Evolutionary conservation across 2,113 vertebrate genomes (phyloP).

Genomic region (Bubalus kerabau): DNA sequence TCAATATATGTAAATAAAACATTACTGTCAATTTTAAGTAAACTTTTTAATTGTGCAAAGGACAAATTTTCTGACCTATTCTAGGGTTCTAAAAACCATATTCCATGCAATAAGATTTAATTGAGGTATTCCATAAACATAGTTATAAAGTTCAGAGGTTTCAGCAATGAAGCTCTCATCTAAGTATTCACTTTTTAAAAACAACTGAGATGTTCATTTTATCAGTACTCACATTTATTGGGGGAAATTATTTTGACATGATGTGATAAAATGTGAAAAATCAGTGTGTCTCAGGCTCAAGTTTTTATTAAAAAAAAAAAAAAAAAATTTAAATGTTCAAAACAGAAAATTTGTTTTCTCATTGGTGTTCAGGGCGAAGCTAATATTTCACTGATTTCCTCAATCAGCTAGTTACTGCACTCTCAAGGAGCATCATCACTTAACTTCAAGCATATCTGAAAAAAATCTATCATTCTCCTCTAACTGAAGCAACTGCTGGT

Average conservation of each 20-base stretch:
- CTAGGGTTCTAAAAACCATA: constrained; percentile 20
- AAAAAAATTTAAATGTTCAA: constrained; percentile 21
- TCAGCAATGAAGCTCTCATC: constrained; percentile 17
- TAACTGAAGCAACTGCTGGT: background rate
- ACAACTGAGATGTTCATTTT: constrained; percentile 12
- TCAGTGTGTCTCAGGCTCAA: constrained; percentile 52
- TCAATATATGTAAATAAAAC: constrained; percentile 64
- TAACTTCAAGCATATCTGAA: background rate
- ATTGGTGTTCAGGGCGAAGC: background rate
- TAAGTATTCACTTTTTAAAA: constrained; percentile 42
- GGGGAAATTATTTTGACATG: constrained; percentile 24
- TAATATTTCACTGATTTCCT: background rate
- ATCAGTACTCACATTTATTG: constrained; percentile 16
- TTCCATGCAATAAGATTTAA: constrained; percentile 51
- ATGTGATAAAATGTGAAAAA: constrained; percentile 46
- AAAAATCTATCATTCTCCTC: background rate
- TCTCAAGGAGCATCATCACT: background rate
- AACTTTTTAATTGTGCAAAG: constrained; percentile 63
- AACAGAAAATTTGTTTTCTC: constrained; percentile 8
- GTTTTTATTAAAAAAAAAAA: constrained; percentile 23
- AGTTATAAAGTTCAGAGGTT: constrained; percentile 22
- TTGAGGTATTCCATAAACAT: constrained; percentile 38
- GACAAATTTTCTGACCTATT: constrained; percentile 48
- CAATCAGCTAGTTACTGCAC: background rate
- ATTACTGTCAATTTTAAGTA: constrained; percentile 43